Base-by-base conservation (phyloP, 2,797 vertebrate genomes). In the Simalia tracyae region DNA sequence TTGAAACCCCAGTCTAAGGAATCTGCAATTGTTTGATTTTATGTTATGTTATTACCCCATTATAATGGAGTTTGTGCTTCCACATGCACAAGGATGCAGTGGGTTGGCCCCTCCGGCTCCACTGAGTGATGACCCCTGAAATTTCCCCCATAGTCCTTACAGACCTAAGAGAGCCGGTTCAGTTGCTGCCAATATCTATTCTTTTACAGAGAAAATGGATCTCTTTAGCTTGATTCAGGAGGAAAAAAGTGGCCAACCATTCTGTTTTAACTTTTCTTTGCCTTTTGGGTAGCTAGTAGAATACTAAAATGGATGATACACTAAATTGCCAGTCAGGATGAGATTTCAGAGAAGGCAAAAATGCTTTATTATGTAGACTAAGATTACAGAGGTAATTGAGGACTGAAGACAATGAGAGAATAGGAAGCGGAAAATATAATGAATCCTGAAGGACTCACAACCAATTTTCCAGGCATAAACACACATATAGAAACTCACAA, bases 11-110 rank as follows among this genome's bases (percentile, higher is more conserved):
- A 94, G 95, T 93, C 91, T 94, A 84, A 89, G 95, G 96, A 96
- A 95, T 97, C 93, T 95, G 93, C 94, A 93, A 94, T 57, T 97
- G 94, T 95, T 95, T 96, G 94, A 96, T 97, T 96, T 97, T 95
- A 87, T 97, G 93, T 95, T 90, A 95, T 95, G 57, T 96, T 93
- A 94, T 93, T 90, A 81, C 9, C 24, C 4, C 76, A 46, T 81
- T 81, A 46, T 81, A 22, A 12, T 81, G 9, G 19, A 46, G 46
- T 46, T 81, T 81, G 19, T 46, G 9, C 19, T 81, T 81, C 17
- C 42, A 10, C 8, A 4, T 76, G 8, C 72, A 76, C 19, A 22
- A 17, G 2, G 8, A 2, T 46, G 42, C 42, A 17, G 19, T 76
- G 42, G 36, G 22, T 76, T 42, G 36, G 42, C 19, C 22, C 68